Conservation (phyloP, 2,888 invertebrate genomes). For the Caenorhabditis zanzibari region DNA sequence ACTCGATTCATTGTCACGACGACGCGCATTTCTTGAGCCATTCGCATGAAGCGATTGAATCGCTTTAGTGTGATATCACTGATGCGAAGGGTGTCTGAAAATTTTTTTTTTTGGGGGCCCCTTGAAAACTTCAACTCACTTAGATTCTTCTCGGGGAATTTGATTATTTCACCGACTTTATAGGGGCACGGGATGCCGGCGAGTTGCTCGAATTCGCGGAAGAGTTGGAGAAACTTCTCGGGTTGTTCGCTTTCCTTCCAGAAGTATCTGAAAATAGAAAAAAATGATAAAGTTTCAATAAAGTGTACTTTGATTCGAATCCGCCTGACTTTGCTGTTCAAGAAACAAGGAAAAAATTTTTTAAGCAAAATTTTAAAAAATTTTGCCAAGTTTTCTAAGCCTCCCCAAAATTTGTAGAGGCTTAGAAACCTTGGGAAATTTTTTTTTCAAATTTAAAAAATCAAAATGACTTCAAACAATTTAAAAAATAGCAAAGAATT, state of each 20-base stretch:
- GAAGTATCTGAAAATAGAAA: constrained; percentile 73
- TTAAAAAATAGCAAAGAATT: too few species aligned
- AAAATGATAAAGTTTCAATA: too few species aligned
- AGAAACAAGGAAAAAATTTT: too few species aligned
- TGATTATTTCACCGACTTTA: constrained; percentile 79
- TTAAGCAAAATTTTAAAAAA: too few species aligned
- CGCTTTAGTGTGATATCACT: constrained; percentile 78
- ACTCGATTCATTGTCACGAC: constrained; percentile 75
- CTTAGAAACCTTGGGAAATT: too few species aligned
- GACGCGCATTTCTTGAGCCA: constrained; percentile 65
- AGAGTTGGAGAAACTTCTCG: constrained; percentile 66
- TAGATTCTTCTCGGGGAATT: constrained; percentile 78
- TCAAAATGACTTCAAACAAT: too few species aligned
- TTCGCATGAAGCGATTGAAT: constrained; percentile 66
- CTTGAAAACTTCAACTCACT: constrained; percentile 67
- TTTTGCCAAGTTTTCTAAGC: too few species aligned
- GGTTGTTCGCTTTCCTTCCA: constrained; percentile 74
- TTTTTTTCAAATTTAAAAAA: too few species aligned
- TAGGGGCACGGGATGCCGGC: constrained; percentile 77
- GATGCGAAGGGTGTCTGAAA: constrained; percentile 79
- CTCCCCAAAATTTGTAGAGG: too few species aligned
- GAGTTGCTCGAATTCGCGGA: constrained; percentile 70
- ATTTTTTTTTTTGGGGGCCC: background rate
- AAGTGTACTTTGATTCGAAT: too few species aligned
- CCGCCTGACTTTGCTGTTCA: too few species aligned